Evolutionary conservation across 1,140 invertebrate genomes (phyloP).

Genomic region (Apis dorsata): DNA sequence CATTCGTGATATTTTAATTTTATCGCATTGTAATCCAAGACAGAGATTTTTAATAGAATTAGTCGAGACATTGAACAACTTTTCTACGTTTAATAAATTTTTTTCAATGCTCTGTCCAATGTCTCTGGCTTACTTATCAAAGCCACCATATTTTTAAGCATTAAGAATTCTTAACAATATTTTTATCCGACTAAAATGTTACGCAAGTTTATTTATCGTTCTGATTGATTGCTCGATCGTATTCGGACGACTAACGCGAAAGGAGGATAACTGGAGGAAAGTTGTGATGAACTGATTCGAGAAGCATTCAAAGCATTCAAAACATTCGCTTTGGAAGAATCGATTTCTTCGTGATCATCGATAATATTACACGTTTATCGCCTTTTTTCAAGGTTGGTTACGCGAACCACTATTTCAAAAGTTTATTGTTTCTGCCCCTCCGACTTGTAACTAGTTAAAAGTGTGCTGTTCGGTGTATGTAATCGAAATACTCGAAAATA

Average conservation of each 20-base stretch:
- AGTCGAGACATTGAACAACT: slow-evolving; percentile 43
- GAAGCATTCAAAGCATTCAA: too few relatives aligned
- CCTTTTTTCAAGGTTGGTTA: background rate
- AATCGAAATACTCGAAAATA: slow-evolving; percentile 42
- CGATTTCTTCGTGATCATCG: slow-evolving; percentile 39
- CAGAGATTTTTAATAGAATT: slow-evolving; percentile 32
- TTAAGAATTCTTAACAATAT: slow-evolving; percentile 21
- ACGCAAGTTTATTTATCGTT: slow-evolving; percentile 62
- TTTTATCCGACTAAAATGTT: slow-evolving; percentile 47
- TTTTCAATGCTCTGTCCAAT: slow-evolving; percentile 51
- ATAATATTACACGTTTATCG: background rate
- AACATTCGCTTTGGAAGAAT: slow-evolving; percentile 16
- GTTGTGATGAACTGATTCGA: too few relatives aligned
- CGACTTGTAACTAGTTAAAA: slow-evolving; percentile 52
- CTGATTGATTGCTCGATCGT: too few relatives aligned
- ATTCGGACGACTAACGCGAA: too few relatives aligned
- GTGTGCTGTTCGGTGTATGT: slow-evolving; percentile 42
- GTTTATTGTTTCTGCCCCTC: background rate
- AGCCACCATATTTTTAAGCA: slow-evolving; percentile 35
- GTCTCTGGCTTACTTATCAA: slow-evolving; percentile 58
- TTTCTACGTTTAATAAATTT: slow-evolving; percentile 44
- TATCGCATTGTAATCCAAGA: too few relatives aligned
- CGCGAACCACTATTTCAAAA: background rate
- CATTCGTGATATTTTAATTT: too few relatives aligned
- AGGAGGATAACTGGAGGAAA: too few relatives aligned